A percentile compares a stretch with the other conserved stretches of the same genome.
These are phyloP conservation scores for Eupristina koningsbergeri DNA, from an alignment of 1,140 invertebrate genomes.

Conservation along the genomic window DNA sequence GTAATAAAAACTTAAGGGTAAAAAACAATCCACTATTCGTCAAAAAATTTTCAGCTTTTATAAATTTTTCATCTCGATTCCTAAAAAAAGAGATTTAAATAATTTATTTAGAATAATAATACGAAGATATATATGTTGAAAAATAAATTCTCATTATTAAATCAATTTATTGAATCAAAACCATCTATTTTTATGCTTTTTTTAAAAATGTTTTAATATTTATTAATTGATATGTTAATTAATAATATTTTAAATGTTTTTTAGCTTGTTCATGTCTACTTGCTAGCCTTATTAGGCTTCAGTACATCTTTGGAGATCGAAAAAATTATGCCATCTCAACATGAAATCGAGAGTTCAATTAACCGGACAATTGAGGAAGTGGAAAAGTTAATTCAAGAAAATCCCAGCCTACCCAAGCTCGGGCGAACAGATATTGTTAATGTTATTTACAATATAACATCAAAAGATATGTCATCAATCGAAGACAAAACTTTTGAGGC, in stretches of 20 bases:
- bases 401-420: conserved; percentile 75
- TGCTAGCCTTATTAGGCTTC: conserved; percentile 61
- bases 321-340: conserved; percentile 57
- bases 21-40: too few relatives aligned
- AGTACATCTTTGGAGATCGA: conserved; percentile 57
- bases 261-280: conserved; percentile 62
- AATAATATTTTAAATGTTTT: conserved; percentile 33
- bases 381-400: conserved; percentile 73
- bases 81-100: too few relatives aligned
- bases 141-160: neutral
- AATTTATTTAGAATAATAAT: too few relatives aligned
- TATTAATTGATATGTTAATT: neutral
- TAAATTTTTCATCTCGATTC: too few relatives aligned
- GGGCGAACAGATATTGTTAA: conserved; percentile 76
- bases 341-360: conserved; percentile 69
- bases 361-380: conserved; percentile 77
- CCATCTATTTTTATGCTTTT: too few relatives aligned
- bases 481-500: conserved; percentile 63
- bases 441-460: conserved; percentile 76
- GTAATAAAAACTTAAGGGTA: too few relatives aligned
- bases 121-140: too few relatives aligned
- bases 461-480: conserved; percentile 71
- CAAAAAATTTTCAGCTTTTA: too few relatives aligned
- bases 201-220: neutral
- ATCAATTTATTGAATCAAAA: neutral